These are phyloP conservation scores for Incurvaria masculella DNA, from an alignment of 2,888 invertebrate genomes.

Conservation along the genomic window DNA sequence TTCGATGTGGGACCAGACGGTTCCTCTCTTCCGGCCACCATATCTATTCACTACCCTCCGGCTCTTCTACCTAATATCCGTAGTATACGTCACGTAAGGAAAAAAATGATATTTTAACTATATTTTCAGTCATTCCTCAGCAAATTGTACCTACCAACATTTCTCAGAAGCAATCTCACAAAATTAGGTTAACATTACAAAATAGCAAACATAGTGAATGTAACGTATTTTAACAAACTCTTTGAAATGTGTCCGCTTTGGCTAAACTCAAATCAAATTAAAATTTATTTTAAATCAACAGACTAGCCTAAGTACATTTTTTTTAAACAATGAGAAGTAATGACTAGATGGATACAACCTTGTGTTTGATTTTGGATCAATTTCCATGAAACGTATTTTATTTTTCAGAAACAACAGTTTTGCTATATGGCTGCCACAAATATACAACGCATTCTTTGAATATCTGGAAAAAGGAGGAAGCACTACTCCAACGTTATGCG, in stretches of 20 bases:
- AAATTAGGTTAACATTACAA: slow-evolving; percentile 21
- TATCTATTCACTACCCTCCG: slow-evolving; percentile 48
- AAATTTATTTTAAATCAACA: no score
- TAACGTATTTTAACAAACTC: slow-evolving; percentile 2
- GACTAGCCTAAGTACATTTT: no score
- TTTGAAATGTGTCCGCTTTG: slow-evolving; percentile 7
- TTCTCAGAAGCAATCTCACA: neutral
- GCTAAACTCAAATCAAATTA: slow-evolving; percentile 3
- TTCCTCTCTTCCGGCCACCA: slow-evolving; percentile 49
- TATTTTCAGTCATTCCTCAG: no score
- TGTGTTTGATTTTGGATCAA: no score
- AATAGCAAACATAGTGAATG: slow-evolving; percentile 11
- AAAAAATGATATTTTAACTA: no score
- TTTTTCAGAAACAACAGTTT: slow-evolving; percentile 50
- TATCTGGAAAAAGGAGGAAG: slow-evolving; percentile 23
- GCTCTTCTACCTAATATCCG: slow-evolving; percentile 49
- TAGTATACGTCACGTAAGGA: slow-evolving; percentile 62
- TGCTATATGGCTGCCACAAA: slow-evolving; percentile 56
- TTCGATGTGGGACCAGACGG: slow-evolving; percentile 52
- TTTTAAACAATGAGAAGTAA: no score
- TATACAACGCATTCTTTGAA: slow-evolving; percentile 45
- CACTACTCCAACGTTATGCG: slow-evolving; percentile 31
- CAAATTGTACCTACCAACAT: neutral
- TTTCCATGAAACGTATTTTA: slow-evolving; percentile 8
- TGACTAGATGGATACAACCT: no score